These are phyloP conservation scores for Myzus persicae DNA, from an alignment of 1,140 invertebrate genomes.

Conservation along the genomic window DNA sequence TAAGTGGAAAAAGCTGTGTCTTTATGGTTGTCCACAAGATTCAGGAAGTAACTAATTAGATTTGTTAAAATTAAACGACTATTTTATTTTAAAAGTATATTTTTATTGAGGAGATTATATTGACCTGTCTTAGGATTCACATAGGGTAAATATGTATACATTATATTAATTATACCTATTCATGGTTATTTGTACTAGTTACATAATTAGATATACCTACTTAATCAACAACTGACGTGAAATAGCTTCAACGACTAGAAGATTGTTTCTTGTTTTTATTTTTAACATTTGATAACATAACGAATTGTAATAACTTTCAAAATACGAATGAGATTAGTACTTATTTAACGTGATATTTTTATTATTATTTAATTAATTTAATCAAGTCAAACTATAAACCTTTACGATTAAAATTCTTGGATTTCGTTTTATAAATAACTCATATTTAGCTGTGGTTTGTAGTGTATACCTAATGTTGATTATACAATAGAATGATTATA, in stretches of 20 bases:
- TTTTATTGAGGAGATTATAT: no score
- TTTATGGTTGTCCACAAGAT: background rate
- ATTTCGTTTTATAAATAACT: background rate
- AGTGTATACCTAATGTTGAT: background rate
- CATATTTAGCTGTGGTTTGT: background rate
- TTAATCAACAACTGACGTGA: background rate
- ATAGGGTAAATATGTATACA: background rate
- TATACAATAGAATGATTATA: background rate
- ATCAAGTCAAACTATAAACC: background rate
- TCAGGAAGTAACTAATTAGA: background rate
- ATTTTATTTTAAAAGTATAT: background rate
- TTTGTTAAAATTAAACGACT: background rate
- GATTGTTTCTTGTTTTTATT: background rate
- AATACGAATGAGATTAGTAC: background rate
- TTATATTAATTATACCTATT: background rate
- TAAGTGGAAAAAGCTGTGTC: background rate
- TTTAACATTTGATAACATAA: background rate
- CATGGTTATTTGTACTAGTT: background rate
- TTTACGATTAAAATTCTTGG: background rate
- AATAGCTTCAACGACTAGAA: background rate
- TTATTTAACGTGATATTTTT: background rate
- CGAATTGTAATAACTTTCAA: background rate
- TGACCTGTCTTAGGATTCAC: background rate
- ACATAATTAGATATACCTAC: background rate
- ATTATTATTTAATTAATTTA: no score